These are phyloP conservation scores for Corythoichthys intestinalis DNA, from an alignment of 2,113 vertebrate genomes.

Conservation along the genomic window DNA sequence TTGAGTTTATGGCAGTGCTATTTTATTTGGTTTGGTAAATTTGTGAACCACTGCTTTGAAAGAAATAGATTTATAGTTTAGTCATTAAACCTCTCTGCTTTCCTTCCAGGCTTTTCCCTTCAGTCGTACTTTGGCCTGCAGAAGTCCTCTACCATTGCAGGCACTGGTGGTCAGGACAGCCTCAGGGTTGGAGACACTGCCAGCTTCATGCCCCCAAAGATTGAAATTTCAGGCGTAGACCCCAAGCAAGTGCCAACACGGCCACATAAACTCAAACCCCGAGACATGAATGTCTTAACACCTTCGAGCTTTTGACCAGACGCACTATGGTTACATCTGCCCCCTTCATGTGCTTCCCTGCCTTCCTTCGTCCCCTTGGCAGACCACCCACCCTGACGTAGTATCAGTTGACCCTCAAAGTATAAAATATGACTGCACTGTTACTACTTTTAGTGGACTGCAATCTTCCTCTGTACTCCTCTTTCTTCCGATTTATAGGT, in stretches of 20 bases:
- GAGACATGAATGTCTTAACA: conserved; percentile 76
- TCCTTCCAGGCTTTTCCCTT: conserved; percentile 76
- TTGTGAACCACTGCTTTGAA: background rate
- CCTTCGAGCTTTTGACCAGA: conserved; percentile 71
- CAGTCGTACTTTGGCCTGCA: conserved; percentile 85
- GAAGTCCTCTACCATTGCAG: conserved; percentile 86
- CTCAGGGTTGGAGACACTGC: conserved; percentile 76
- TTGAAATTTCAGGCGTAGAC: conserved; percentile 76
- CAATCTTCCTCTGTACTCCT: background rate
- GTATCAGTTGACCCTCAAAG: conserved; percentile 11
- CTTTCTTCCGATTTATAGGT: conserved; percentile 8
- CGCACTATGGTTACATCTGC: background rate
- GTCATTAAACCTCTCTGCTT: background rate
- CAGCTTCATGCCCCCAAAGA: conserved; percentile 79
- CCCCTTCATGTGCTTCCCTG: conserved; percentile 15
- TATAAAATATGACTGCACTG: conserved; percentile 3
- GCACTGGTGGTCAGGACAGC: conserved; percentile 80
- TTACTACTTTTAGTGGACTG: conserved; percentile 1
- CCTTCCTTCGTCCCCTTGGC: conserved; percentile 9
- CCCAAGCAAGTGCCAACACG: conserved; percentile 69
- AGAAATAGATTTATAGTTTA: background rate
- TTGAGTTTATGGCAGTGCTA: too few relatives aligned
- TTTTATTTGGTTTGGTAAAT: background rate
- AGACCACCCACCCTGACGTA: conserved; percentile 2
- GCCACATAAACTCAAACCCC: conserved; percentile 80